phyloP scores from a whole-genome alignment of 2,113 vertebrate species.

The Numenius arquata region DNA sequence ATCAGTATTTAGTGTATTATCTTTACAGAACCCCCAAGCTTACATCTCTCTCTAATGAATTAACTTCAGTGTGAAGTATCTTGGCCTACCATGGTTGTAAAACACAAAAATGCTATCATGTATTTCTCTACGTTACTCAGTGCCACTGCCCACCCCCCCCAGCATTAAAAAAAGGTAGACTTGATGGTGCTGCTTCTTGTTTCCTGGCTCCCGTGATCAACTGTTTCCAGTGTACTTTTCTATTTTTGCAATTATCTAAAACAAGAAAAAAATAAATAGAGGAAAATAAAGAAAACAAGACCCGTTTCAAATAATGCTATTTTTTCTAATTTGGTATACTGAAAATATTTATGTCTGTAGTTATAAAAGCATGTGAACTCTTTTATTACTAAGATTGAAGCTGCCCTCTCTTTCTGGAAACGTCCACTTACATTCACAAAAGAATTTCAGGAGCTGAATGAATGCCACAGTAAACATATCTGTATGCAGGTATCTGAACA shows the following conservation, averaged over 20 bases:
- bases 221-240: not conserved
- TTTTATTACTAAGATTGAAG: not conserved
- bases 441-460: constrained; percentile 12
- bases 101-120: accelerated
- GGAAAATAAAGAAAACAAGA: not conserved
- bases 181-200: not conserved
- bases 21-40: not conserved
- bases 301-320: not conserved
- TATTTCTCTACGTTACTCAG: not conserved
- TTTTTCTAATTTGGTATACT: not conserved
- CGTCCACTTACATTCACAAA: not conserved
- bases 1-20: not conserved
- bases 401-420: not conserved
- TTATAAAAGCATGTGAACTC: not conserved
- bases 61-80: not conserved
- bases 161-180: not conserved
- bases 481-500: not conserved
- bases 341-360: not conserved
- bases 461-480: not conserved
- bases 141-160: accelerated
- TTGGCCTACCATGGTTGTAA: not conserved
- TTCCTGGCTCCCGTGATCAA: not conserved
- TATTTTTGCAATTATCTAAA: not conserved
- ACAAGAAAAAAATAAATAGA: not conserved
- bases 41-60: not conserved